These are phyloP conservation scores for Chelmon rostratus DNA, from an alignment of 2,797 vertebrate species.

Conservation along the genomic window DNA sequence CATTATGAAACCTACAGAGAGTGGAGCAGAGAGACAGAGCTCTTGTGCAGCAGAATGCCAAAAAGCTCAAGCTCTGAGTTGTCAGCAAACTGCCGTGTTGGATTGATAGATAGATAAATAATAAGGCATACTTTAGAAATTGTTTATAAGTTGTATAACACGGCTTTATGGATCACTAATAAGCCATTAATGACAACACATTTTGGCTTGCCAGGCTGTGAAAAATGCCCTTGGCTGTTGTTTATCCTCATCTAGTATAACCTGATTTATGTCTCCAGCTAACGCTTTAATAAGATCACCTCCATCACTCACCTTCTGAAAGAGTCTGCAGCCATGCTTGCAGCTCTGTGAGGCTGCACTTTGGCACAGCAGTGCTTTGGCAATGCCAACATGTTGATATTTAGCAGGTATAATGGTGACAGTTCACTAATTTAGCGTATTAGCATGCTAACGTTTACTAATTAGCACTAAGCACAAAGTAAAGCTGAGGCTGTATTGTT, in stretches of 20 bases:
- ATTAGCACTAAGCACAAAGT: neutral
- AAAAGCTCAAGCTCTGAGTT: constrained; percentile 60
- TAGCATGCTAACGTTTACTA: neutral
- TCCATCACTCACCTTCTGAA: neutral
- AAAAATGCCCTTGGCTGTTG: neutral
- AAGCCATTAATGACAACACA: neutral
- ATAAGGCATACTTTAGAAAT: neutral
- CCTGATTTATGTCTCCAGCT: neutral
- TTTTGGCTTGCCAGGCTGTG: neutral
- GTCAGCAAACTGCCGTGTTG: constrained; percentile 32
- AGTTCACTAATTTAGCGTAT: neutral
- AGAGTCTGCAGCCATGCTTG: neutral
- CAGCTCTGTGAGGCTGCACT: neutral
- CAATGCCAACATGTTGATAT: neutral
- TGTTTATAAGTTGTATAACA: neutral
- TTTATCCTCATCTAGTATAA: neutral
- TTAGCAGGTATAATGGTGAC: neutral
- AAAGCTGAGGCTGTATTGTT: neutral
- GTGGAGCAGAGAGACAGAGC: constrained; percentile 45
- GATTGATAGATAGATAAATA: constrained; percentile 13
- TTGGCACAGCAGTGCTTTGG: no score
- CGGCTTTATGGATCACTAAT: neutral
- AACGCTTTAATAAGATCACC: neutral
- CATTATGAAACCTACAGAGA: constrained; percentile 63
- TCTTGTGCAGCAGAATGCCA: constrained; percentile 54